Percentiles rank a stretch among this genome's conserved stretches.
Evolutionary conservation across 2,113 vertebrate species (phyloP).

Genomic region (Lycaon pictus): DNA sequence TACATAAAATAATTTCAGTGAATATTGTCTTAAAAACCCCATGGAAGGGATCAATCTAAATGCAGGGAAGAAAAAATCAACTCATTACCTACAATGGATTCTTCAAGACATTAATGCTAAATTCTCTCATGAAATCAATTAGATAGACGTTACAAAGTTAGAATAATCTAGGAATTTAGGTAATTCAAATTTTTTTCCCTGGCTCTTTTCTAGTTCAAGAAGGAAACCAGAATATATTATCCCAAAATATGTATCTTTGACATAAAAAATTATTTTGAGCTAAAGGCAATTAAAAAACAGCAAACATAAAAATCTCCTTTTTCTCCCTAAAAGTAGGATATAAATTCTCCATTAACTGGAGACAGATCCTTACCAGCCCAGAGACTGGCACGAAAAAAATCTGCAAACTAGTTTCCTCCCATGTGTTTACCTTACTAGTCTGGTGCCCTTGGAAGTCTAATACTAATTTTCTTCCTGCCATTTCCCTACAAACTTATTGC

Average conservation of each 20-base stretch:
- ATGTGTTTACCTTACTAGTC: background rate
- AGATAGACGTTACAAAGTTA: background rate
- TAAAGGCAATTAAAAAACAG: background rate
- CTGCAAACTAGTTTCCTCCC: background rate
- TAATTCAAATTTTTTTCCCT: background rate
- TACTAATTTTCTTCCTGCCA: background rate
- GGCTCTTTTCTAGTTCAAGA: background rate
- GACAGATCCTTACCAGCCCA: background rate
- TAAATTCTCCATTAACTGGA: background rate
- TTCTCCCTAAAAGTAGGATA: background rate
- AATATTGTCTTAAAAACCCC: background rate
- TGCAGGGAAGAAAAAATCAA: background rate
- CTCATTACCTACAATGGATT: background rate
- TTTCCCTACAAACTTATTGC: background rate
- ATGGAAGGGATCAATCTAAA: background rate
- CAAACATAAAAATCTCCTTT: background rate
- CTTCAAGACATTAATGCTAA: background rate
- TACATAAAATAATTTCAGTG: background rate
- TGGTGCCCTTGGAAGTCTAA: background rate
- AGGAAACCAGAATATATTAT: background rate
- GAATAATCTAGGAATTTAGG: background rate
- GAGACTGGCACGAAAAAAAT: background rate
- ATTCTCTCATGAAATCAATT: background rate
- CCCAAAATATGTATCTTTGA: background rate
- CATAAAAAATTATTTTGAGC: background rate